Base-by-base conservation (phyloP, 2,113 vertebrate genomes). In the Cnemophilus loriae region DNA sequence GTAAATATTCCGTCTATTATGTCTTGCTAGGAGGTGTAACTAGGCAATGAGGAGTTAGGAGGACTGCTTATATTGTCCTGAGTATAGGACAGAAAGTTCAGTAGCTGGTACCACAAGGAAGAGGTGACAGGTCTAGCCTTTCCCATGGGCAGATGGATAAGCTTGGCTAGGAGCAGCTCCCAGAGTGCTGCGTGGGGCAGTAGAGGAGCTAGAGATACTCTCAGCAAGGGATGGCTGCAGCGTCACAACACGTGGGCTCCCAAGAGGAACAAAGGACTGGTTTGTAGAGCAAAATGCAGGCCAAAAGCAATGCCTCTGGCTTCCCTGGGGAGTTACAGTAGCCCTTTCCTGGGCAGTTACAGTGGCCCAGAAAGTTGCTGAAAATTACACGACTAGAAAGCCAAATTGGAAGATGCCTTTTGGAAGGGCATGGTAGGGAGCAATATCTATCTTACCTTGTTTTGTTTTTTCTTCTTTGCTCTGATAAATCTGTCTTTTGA, bases 121-220 rank as follows among this genome's bases (percentile, higher is more conserved):
- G 30, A 50, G 12, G 27, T 63, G 33, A 7, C 24, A 44, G 46
- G 15, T 56, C 4, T 8, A 52, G 24, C 7, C 15, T 60, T 88
- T 53, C 9, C 37, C 32, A 13, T 10, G 27, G 75, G 42, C 20
- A 84, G 37, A 18, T 44, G 20, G 5, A 16, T 14, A 35, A 50
- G 16, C 6, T 50, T 30, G 24, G 15, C 19, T 23, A 11, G 53
- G 3, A 64, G 33, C 19, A 69, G 8, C 35, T 75, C 30, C 44
- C 22, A 42, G 60, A 59, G 6, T 13, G 5, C 21, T n/a, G 16
- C 0, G 0, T n/a, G 27, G 9, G 46, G 17, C 28, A 70, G 21
- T 1, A 63, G 21, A 75, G 24, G 24, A 70, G 18, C 18, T 46
- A 21, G 23, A n/a, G 26, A 46, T 13, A 8, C 4, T 10, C 24